phyloP scores from a whole-genome alignment of 2,113 vertebrate genomes.

The Dicaeum eximium region DNA sequence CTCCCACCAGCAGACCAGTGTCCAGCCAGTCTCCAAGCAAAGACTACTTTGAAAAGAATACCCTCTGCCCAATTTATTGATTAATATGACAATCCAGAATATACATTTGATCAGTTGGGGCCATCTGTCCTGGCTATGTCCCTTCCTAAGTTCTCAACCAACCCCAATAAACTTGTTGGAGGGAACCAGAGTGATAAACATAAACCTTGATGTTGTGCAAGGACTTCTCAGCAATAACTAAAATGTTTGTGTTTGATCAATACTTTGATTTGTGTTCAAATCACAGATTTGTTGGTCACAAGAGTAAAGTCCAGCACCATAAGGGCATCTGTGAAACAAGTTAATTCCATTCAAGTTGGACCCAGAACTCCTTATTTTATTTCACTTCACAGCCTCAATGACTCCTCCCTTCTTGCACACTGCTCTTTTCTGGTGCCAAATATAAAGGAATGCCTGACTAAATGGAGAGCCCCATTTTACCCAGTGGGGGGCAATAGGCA shows the following conservation, averaged over 20 bases:
- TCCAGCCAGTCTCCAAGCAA: not conserved
- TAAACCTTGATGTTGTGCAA: not conserved
- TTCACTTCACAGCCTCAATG: not conserved
- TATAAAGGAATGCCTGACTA: not conserved
- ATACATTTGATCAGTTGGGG: not conserved
- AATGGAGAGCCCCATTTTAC: not conserved
- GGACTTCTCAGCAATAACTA: not conserved
- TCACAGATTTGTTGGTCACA: not conserved
- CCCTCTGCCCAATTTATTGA: not conserved
- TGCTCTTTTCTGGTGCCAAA: not conserved
- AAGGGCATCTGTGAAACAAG: not conserved
- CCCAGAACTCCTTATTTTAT: not conserved
- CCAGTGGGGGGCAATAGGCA: not conserved
- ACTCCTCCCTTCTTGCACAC: not conserved
- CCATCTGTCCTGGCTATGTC: not conserved
- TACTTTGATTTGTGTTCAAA: not conserved
- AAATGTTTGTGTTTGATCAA: not conserved
- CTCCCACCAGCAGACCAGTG: not conserved
- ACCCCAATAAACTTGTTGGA: accelerated
- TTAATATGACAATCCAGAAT: not conserved
- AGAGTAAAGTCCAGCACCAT: not conserved
- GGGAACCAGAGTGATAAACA: not conserved
- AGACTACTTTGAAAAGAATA: not conserved
- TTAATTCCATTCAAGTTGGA: not conserved
- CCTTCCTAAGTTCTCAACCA: not conserved